Evolutionary conservation across 1,140 invertebrate genomes (phyloP), one percentile per base, ranked within the genome.

Genomic region (Phenacoccus solenopsis): DNA sequence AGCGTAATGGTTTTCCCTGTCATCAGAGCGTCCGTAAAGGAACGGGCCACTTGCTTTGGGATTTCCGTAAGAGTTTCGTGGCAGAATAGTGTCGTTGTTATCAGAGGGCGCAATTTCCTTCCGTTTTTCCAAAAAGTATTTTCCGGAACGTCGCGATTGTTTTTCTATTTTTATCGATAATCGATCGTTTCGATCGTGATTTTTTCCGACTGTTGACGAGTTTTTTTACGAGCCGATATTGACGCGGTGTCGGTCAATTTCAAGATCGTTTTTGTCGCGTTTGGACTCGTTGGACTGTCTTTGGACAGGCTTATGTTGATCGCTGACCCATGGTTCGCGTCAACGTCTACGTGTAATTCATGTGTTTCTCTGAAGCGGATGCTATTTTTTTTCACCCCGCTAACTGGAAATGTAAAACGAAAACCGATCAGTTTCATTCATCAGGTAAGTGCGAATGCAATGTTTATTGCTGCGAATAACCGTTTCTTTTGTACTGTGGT

Each of bases 91-190:
- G 59, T 64, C 59, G 59, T 27, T 27, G 25, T 64, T 64, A 64
- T 64, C 59, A 64, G 59, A 64, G 59, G 59, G 59, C 59, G 59
- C 59, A 64, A 64, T 64, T 64, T 64, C 59, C 59, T 64, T 64
- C 59, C 59, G 59, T 64, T 64, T 64, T 24, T 64, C 22, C 59
- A 24, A 64, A 64, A 64, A 64, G 25, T 64, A 64, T 64, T 64
- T 64, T 64, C 59, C 59, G 59, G 59, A 10, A 64, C 5, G 21
- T 64, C 59, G 59, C 59, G 59, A 64, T 64, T 64, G 59, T 64
- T 64, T 64, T 64, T 64, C 22, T 64, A 22, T 2, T 64, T 64
- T 64, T 64, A 24, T 25, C 59, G 20, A 25, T 64, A 24, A 3
- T 64, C 59, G 21, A 25, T 64, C 20, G n/a, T 49, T 49, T 49